These are phyloP conservation scores for Holothuria glaberrima DNA, from an alignment of 35 echinoderm and acorn worm species.

Conservation along the genomic window DNA sequence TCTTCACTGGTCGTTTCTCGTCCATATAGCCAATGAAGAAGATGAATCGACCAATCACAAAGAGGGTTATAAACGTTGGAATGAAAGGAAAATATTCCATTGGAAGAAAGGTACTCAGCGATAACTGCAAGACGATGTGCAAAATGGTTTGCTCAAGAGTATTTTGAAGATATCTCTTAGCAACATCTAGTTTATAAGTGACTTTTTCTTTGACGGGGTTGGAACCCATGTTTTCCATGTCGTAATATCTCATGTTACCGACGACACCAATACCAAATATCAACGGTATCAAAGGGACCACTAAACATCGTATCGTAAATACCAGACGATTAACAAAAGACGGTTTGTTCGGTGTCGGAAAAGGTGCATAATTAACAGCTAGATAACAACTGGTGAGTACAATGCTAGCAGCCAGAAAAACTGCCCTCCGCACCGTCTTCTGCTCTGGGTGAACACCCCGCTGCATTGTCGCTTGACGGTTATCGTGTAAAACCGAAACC, in stretches of 20 bases:
- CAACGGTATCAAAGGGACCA: conserved; percentile 4
- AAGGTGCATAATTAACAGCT: neutral
- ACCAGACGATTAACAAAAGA: neutral
- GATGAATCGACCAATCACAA: conserved; percentile 40
- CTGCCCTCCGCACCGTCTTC: neutral
- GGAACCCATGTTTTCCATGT: conserved; percentile 34
- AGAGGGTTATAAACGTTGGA: conserved; percentile 25
- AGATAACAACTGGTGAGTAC: neutral
- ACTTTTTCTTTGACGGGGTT: neutral
- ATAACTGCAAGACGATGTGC: conserved; percentile 12
- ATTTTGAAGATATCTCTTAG: conserved; percentile 27
- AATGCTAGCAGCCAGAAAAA: neutral
- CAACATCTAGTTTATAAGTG: neutral
- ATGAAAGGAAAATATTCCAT: neutral
- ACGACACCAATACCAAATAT: neutral
- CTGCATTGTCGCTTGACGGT: no score
- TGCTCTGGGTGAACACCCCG: neutral
- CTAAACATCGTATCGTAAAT: conserved; percentile 28
- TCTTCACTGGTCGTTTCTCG: neutral
- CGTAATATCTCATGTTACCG: neutral
- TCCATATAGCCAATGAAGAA: conserved; percentile 53
- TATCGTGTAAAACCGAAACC: no score
- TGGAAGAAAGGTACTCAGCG: conserved; percentile 7
- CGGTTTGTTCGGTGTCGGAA: neutral
- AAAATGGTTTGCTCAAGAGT: conserved; percentile 42